Evolutionary conservation across 2,113 vertebrate genomes (phyloP).

Genomic region (Percopsis transmontana): DNA sequence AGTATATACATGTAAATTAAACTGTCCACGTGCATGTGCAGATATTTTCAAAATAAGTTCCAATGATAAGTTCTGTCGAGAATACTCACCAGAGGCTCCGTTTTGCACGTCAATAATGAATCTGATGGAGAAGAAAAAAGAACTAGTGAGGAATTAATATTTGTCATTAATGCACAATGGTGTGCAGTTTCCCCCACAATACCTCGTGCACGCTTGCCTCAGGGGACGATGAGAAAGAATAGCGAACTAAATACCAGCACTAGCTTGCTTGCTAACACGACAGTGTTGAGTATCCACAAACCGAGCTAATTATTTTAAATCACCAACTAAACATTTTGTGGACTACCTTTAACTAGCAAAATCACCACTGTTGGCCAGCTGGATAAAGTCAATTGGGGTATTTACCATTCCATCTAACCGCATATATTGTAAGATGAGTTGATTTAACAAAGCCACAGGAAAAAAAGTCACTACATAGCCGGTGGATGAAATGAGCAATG

Average conservation of each 20-base stretch:
- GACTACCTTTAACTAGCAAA: no score
- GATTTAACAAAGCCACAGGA: no score
- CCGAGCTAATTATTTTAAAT: no score
- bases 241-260: conserved; percentile 29
- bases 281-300: no score
- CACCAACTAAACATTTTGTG: no score
- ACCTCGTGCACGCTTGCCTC: background rate
- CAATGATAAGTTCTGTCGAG: background rate
- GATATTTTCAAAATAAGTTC: background rate
- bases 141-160: background rate
- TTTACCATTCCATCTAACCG: no score
- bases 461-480: no score
- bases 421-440: no score
- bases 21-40: background rate
- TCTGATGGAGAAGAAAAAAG: conserved; percentile 54
- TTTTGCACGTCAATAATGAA: conserved; percentile 82
- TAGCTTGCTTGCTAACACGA: conserved; percentile 47
- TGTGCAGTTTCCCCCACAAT: background rate
- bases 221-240: conserved; percentile 7
- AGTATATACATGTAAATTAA: conserved; percentile 8
- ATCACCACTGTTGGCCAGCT: no score
- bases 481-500: background rate
- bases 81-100: conserved; percentile 79
- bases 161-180: background rate
- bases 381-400: no score